Evolutionary conservation across 2,888 invertebrate genomes (phyloP).

Genomic region (Luperina nickerlii): DNA sequence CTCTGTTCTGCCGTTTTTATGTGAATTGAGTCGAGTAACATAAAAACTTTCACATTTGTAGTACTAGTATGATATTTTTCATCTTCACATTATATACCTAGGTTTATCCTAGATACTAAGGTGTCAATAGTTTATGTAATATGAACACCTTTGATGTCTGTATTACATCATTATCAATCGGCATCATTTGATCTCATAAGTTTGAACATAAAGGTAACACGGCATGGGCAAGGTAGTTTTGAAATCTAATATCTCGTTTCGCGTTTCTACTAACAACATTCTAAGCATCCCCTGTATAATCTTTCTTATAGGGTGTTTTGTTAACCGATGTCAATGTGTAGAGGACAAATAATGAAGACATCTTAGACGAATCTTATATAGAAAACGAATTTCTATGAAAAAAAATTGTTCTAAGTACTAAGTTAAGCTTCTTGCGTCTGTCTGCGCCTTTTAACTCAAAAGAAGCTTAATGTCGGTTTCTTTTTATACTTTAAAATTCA

Average conservation of each 20-base stretch:
- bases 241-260: neutral
- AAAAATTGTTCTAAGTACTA: neutral
- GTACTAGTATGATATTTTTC: neutral
- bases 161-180: no score
- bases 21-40: neutral
- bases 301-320: neutral
- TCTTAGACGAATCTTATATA: neutral
- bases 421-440: no score
- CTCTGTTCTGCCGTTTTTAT: neutral
- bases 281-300: neutral
- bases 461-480: neutral
- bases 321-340: neutral
- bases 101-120: neutral
- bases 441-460: neutral
- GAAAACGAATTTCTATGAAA: neutral
- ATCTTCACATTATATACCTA: neutral
- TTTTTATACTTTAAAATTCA: neutral
- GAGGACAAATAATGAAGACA: neutral
- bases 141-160: slow-evolving; percentile 3
- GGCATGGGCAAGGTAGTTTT: neutral
- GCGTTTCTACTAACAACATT: neutral
- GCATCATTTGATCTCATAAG: no score
- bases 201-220: no score
- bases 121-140: neutral
- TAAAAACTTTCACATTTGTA: neutral